Evolutionary conservation across 2,888 invertebrate genomes (phyloP).

Genomic region (Epiblema foenella): DNA sequence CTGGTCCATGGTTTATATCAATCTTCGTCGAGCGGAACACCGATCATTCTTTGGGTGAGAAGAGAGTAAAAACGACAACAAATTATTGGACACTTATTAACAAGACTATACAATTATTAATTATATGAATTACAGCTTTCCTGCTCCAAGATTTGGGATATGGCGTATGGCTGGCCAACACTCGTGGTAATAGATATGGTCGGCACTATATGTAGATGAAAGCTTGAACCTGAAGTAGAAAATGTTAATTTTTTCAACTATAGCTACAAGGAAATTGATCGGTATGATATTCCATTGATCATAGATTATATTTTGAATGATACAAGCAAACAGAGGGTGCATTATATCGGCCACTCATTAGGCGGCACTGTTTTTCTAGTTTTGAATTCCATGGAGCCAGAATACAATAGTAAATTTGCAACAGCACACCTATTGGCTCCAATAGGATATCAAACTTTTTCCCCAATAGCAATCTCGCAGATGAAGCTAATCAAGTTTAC

Average conservation of each 20-base stretch:
- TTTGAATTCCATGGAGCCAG: constrained; percentile 61
- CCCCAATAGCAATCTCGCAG: constrained; percentile 53
- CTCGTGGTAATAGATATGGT: constrained; percentile 90
- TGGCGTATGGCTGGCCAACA: constrained; percentile 93
- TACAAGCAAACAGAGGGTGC: constrained; percentile 61
- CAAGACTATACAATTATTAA: neutral
- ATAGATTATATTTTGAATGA: constrained; percentile 65
- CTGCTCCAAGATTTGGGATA: constrained; percentile 87
- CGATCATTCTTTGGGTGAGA: constrained; percentile 18
- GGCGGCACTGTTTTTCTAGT: constrained; percentile 71
- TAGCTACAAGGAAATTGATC: constrained; percentile 71
- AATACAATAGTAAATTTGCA: constrained; percentile 66
- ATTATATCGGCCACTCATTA: constrained; percentile 77
- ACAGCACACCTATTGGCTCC: constrained; percentile 71
- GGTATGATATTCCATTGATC: constrained; percentile 67
- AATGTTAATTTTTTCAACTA: constrained; percentile 68
- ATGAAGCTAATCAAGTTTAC: constrained; percentile 53
- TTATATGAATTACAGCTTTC: constrained; percentile 81
- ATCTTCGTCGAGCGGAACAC: constrained; percentile 15
- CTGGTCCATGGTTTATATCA: constrained; percentile 34
- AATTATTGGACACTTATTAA: neutral
- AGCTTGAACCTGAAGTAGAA: constrained; percentile 61
- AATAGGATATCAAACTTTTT: constrained; percentile 66
- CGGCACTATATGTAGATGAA: constrained; percentile 82
- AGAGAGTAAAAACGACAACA: neutral